Conservation (phyloP, 2,113 vertebrate species). For the Tyto alba region DNA sequence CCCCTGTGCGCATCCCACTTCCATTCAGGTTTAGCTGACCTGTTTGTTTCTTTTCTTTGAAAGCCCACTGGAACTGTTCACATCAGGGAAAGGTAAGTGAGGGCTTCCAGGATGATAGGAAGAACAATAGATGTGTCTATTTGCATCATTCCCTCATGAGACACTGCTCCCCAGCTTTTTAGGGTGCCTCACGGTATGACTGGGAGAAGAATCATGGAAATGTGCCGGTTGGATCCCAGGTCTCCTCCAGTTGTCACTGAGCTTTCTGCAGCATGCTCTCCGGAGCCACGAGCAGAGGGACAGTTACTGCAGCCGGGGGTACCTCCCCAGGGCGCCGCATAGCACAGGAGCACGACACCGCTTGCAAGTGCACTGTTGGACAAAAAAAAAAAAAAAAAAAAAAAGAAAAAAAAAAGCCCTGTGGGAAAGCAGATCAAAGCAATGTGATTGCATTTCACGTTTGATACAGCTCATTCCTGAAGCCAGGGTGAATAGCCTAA, state of each 20-base stretch:
- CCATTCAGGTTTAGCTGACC: not conserved
- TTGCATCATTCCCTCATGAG: not conserved
- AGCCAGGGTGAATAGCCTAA: conserved; percentile 52
- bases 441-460: conserved; percentile 31
- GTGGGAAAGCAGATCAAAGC: conserved; percentile 33
- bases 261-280: not conserved
- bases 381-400: not conserved
- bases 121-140: not conserved
- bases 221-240: not conserved
- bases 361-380: not conserved
- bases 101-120: not conserved
- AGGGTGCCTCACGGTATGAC: fast-evolving
- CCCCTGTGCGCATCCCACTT: not conserved
- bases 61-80: not conserved
- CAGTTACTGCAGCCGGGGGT: not conserved
- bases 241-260: not conserved
- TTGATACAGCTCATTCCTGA: conserved; percentile 38
- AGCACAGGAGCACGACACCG: fast-evolving
- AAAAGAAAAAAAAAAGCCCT: too few relatives aligned
- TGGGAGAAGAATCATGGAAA: not conserved
- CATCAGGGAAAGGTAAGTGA: not conserved
- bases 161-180: not conserved
- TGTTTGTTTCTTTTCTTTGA: not conserved
- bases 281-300: not conserved
- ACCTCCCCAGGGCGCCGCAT: fast-evolving